Percentiles rank a stretch among this genome's conserved stretches.
phyloP scores from a whole-genome alignment of 1,140 invertebrate species.

The Spodoptera litura region DNA sequence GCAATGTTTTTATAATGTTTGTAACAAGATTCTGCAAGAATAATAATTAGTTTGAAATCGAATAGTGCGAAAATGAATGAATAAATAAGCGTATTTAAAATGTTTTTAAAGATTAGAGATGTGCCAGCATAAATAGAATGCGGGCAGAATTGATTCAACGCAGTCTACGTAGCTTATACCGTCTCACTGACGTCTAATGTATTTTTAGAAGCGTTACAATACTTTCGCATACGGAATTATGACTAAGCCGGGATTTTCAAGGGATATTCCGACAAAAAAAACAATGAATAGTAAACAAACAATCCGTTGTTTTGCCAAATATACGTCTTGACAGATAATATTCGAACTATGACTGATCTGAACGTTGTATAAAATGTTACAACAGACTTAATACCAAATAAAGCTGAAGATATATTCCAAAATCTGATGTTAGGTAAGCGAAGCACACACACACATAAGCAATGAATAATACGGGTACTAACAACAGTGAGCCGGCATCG shows the following conservation, averaged over 20 bases:
- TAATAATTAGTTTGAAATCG: no score
- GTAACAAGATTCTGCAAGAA: no score
- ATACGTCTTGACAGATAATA: not conserved
- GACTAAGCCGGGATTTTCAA: not conserved
- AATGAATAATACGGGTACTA: conserved; percentile 42
- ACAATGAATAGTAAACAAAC: not conserved
- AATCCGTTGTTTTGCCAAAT: no score
- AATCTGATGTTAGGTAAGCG: conserved; percentile 33
- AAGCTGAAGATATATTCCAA: conserved; percentile 34
- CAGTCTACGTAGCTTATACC: conserved; percentile 27
- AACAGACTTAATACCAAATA: conserved; percentile 2
- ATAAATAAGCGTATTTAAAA: not conserved
- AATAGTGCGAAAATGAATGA: no score
- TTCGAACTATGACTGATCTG: not conserved
- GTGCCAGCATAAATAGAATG: conserved; percentile 4
- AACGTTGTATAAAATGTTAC: not conserved
- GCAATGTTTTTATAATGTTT: no score
- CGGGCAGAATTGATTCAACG: conserved; percentile 26
- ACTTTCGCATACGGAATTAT: conserved; percentile 4
- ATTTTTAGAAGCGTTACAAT: conserved; percentile 29
- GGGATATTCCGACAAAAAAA: not conserved
- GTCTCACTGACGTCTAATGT: conserved; percentile 38
- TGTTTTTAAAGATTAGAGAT: not conserved
- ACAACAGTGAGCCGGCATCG: conserved; percentile 45
- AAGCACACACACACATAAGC: conserved; percentile 39